phyloP scores from a whole-genome alignment of 1,140 invertebrate genomes.

The Lithobius niger region DNA sequence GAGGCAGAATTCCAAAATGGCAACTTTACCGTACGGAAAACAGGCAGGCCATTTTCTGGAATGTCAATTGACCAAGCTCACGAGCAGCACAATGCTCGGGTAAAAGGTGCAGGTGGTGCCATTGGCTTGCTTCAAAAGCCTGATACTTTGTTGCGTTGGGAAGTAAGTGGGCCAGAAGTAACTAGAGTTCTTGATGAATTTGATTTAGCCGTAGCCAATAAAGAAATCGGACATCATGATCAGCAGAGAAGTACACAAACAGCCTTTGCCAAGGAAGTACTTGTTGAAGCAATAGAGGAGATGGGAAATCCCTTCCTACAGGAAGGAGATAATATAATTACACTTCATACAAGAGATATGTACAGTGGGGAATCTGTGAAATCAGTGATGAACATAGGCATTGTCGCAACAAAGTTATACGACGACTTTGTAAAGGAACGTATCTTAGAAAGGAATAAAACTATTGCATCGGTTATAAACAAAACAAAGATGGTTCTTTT shows the following conservation, averaged over 20 bases:
- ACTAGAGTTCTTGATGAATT: slow-evolving; percentile 3
- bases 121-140: slow-evolving; percentile 15
- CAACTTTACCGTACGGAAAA: slow-evolving; percentile 9
- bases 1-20: no score
- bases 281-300: not conserved
- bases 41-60: slow-evolving; percentile 14
- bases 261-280: not conserved
- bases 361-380: not conserved
- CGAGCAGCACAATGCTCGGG: slow-evolving; percentile 19
- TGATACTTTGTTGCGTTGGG: slow-evolving; percentile 14
- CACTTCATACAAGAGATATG: not conserved
- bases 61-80: slow-evolving; percentile 22
- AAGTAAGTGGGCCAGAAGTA: slow-evolving; percentile 19
- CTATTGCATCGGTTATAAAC: not conserved
- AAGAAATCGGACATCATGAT: not conserved
- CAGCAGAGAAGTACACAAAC: not conserved
- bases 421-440: not conserved
- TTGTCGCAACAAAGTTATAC: not conserved
- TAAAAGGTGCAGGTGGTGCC: slow-evolving; percentile 21
- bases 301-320: not conserved
- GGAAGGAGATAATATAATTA: not conserved
- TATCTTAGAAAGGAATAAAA: not conserved
- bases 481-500: not conserved
- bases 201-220: slow-evolving; percentile 1
- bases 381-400: not conserved